Evolutionary conservation across 2,113 vertebrate genomes (phyloP), one percentile per base, ranked within the genome.

Genomic region (Cololabis saira): DNA sequence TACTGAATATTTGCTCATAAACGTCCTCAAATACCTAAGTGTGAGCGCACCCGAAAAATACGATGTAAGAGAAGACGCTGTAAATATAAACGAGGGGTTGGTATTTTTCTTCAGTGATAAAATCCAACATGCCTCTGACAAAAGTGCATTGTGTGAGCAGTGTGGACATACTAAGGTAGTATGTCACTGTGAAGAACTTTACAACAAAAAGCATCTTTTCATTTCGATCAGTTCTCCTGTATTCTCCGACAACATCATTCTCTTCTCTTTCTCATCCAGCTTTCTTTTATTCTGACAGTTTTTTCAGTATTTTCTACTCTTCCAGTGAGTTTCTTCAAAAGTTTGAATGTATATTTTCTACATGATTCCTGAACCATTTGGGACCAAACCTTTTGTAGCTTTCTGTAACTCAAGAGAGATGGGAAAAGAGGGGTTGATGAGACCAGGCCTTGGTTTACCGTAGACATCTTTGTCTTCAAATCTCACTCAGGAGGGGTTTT

Each of bases 341-440:
- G 76, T 83, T 68, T 95, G 95, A 97, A 96, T 98, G 96, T 98
- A 95, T 93, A 92, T 95, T 95, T 96, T 85, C 93, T 93, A 95
- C 94, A 93, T 78, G 83, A 93, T 94, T 94, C 92, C 85, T 89
- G 78, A 86, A 82, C 71, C 84, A 85, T 88, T 92, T 92, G 94
- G 94, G 95, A 97, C 95, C 95, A 96, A 97, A 93, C 77, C 56
- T 60, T 74, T 89, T 69, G 69, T 87, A 90, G 71, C 71, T 83
- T 73, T 78, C 57, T 81, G 51, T 71, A 70, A 82, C 70, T 61
- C n/a, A 17, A 67, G 71, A 74, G 71, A 58, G 59, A 75, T 64
- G 56, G 63, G 33, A 19, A 17, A 42, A 42, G 17, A 57, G 63
- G 52, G 45, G 70, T 44, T 67, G 66, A 82, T 58, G 42, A 57